A percentile compares a stretch with the other conserved stretches of the same genome.
These are phyloP conservation scores for Pelecanoides urinatrix DNA, from an alignment of 2,113 vertebrate species.

Conservation along the genomic window DNA sequence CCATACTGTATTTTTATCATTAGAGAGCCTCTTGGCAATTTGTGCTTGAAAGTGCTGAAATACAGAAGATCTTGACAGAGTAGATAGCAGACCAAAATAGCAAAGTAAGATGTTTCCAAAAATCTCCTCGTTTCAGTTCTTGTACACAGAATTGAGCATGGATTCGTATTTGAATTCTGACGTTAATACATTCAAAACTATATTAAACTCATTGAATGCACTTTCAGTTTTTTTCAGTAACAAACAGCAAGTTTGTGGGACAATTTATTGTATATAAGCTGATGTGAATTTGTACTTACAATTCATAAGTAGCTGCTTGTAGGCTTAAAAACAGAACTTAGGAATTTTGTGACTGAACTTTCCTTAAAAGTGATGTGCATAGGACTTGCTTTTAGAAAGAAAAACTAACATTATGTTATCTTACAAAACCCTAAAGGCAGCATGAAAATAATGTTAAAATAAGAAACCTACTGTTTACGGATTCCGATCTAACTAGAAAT, in stretches of 20 bases:
- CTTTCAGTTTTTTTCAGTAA: not conserved
- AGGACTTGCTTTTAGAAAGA: not conserved
- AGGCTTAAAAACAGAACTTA: not conserved
- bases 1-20: not conserved
- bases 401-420: not conserved
- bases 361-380: not conserved
- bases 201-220: not conserved
- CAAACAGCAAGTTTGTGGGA: not conserved
- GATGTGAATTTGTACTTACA: not conserved
- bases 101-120: not conserved
- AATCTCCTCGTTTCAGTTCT: not conserved
- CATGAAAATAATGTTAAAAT: not conserved
- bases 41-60: not conserved
- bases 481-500: conserved; percentile 19
- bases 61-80: not conserved
- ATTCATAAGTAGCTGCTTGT: not conserved
- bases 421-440: not conserved
- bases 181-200: not conserved
- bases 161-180: not conserved
- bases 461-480: conserved; percentile 26
- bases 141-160: not conserved
- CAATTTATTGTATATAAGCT: not conserved
- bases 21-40: not conserved
- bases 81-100: not conserved
- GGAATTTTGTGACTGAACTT: not conserved